Base-by-base conservation (phyloP, 1,140 invertebrate genomes). In the Drosophila triauraria region DNA sequence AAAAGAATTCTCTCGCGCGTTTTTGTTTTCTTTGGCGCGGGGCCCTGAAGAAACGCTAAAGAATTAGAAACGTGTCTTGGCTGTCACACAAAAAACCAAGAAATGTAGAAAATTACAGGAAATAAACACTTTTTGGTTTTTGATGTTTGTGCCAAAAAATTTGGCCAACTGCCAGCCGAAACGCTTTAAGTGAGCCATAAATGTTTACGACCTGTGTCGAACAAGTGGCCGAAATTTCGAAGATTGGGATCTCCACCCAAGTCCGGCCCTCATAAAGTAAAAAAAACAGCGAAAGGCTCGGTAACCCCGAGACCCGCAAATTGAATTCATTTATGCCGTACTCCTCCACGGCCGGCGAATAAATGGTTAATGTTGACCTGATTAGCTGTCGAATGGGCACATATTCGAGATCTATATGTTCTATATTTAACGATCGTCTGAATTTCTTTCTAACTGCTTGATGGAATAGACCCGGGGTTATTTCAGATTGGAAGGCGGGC, bases 71-170 rank as follows among this genome's bases (percentile, higher is more conserved):
- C 69, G 53, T 60, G 70, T 40, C 65, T 30, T 44, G 51, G 35
- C 51, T 58, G 42, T 79, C 76, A 57, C 47, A 61, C 58, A 54
- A 50, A 74, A 76, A 63, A 43, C 32, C 43, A 61, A 42, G 60
- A 53, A 58, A 58, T 61, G 68, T 62, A n/a, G 35, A 47, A 71
- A 79, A 79, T 60, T 78, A 75, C 76, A 71, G 76, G 76, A 78
- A 78, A 56, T 59, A 58, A 71, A 64, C 75, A 78, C 58, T 78
- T 78, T 60, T 43, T 8, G 53, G 12, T 35, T 43, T 58, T 17
- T n/a, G 51, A 20, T 35, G 27, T 32, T 15, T 43, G 67, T 59
- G 38, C 53, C 46, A 50, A 1, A 72, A 72, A 57, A 32, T 48
- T 35, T 35, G 61, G n/a, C 9, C 60, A 44, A 69, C 25, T 7